Evolutionary conservation across 1,140 invertebrate genomes (phyloP).

Genomic region (Coenobita brevimanus): DNA sequence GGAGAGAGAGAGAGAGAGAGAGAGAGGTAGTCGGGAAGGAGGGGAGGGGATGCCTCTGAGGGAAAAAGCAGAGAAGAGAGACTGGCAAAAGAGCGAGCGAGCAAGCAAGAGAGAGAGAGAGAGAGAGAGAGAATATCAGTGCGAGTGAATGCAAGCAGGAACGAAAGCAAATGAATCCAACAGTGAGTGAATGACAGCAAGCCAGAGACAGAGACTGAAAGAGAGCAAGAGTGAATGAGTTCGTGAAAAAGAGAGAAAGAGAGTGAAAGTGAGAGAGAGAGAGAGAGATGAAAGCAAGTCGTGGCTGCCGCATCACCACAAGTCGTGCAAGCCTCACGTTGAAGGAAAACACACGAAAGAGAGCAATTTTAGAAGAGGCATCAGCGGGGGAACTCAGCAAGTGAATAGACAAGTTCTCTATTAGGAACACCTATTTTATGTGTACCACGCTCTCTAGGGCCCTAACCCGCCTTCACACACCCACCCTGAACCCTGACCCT

Average conservation of each 20-base stretch:
- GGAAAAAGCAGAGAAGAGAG: not conserved
- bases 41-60: too few species aligned
- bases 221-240: not conserved
- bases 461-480: not conserved
- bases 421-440: constrained; percentile 66
- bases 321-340: too few species aligned
- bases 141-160: not conserved
- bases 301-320: too few species aligned
- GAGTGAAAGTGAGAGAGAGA: not conserved
- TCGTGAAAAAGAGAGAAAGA: too few species aligned
- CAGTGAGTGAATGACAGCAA: not conserved
- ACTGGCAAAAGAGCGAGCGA: not conserved
- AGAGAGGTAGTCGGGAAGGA: too few species aligned
- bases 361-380: constrained; percentile 43
- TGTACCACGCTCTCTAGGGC: constrained; percentile 17
- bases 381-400: constrained; percentile 20
- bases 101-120: too few species aligned
- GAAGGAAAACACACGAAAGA: constrained; percentile 33
- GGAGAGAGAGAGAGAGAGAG: too few species aligned
- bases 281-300: not conserved
- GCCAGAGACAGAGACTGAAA: not conserved
- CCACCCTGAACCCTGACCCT: not conserved
- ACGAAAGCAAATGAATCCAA: not conserved
- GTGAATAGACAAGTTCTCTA: constrained; percentile 61
- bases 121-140: too few species aligned